These are phyloP conservation scores for Enhydra lutris DNA, from an alignment of 2,113 vertebrate species.

Conservation along the genomic window DNA sequence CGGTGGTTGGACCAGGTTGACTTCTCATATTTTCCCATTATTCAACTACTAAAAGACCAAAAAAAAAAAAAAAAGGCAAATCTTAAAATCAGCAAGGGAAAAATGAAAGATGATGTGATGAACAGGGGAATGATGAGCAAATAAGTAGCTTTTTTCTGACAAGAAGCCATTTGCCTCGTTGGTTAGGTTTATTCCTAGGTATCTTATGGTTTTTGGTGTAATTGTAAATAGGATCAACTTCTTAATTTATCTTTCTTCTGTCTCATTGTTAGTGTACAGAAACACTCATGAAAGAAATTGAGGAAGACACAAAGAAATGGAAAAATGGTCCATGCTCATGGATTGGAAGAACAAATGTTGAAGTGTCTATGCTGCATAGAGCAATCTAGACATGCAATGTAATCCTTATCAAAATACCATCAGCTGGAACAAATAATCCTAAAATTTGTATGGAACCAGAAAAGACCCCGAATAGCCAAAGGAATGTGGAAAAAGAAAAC, in stretches of 20 bases:
- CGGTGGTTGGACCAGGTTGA: not conserved
- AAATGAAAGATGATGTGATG: not conserved
- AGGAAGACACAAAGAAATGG: too few relatives aligned
- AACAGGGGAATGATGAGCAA: not conserved
- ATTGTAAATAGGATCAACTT: too few relatives aligned
- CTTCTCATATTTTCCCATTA: not conserved
- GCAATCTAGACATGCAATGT: not conserved
- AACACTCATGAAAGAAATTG: too few relatives aligned
- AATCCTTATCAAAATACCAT: not conserved
- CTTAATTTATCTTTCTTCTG: too few relatives aligned
- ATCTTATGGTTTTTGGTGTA: too few relatives aligned
- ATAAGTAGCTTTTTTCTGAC: not conserved
- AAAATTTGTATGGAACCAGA: too few relatives aligned
- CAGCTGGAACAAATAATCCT: not conserved
- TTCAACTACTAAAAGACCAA: not conserved
- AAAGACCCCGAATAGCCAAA: too few relatives aligned
- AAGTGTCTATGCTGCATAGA: too few relatives aligned
- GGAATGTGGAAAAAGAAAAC: too few relatives aligned
- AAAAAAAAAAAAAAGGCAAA: not conserved
- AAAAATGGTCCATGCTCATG: too few relatives aligned
- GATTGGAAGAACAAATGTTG: too few relatives aligned
- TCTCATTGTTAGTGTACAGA: too few relatives aligned
- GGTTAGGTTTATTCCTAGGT: not conserved
- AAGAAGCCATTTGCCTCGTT: not conserved
- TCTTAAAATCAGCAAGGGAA: not conserved